A percentile compares a stretch with the other conserved stretches of the same genome.
Evolutionary conservation across 1,140 invertebrate genomes (phyloP).

Genomic region (Ceratina japonica): DNA sequence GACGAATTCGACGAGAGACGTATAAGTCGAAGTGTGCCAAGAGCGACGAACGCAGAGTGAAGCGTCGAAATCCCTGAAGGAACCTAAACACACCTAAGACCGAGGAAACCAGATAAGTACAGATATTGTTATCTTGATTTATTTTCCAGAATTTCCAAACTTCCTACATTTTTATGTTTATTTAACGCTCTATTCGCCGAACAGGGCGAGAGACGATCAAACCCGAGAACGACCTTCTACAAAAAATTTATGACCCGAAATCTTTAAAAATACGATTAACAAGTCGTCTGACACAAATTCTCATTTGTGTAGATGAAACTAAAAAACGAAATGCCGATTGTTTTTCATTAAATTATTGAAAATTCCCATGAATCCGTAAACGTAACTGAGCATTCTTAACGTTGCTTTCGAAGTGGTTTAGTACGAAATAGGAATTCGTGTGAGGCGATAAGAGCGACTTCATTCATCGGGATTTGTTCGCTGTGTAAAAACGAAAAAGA

Average conservation of each 20-base stretch:
- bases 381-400: too few species aligned
- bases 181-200: not conserved
- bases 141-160: not conserved
- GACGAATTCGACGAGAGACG: not conserved
- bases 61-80: not conserved
- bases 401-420: too few species aligned
- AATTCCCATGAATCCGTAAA: too few species aligned
- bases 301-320: too few species aligned
- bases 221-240: not conserved
- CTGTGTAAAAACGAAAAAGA: not conserved
- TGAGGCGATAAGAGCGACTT: not conserved
- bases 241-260: too few species aligned
- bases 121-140: not conserved
- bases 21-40: not conserved
- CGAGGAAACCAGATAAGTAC: not conserved
- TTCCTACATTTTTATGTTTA: not conserved
- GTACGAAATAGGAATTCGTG: too few species aligned
- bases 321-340: too few species aligned
- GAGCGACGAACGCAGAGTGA: not conserved
- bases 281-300: too few species aligned
- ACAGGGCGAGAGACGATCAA: not conserved
- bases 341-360: too few species aligned
- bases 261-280: too few species aligned
- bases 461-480: not conserved
- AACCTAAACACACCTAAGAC: too few species aligned